phyloP scores from a whole-genome alignment of 2,888 invertebrate genomes.

The Linyphia triangularis region DNA sequence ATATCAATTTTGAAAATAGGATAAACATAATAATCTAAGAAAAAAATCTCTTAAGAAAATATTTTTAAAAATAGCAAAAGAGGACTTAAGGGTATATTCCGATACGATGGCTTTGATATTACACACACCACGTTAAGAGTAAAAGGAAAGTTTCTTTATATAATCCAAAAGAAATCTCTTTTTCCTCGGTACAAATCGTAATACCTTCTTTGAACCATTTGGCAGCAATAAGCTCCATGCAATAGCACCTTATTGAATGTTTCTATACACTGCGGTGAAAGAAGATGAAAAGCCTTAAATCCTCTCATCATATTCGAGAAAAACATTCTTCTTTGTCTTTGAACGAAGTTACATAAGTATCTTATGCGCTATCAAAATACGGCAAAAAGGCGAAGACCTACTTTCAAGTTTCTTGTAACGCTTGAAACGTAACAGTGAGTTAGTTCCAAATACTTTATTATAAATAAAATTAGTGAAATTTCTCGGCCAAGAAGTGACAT shows the following conservation, averaged over 20 bases:
- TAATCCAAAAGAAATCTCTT: conserved; percentile 43
- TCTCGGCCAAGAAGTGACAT: no score
- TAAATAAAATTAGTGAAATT: no score
- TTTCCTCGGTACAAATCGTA: conserved; percentile 18
- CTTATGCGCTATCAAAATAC: no score
- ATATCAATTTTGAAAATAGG: no score
- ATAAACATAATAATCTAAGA: no score
- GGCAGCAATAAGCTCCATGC: conserved; percentile 2
- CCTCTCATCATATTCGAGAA: neutral
- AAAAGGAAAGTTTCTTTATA: neutral
- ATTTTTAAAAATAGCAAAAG: neutral
- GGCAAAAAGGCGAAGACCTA: no score
- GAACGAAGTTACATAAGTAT: no score
- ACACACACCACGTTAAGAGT: neutral
- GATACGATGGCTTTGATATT: neutral
- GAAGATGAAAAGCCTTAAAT: neutral
- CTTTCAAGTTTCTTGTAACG: no score
- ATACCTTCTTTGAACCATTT: neutral
- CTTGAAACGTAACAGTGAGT: no score
- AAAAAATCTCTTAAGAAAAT: no score
- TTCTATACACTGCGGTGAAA: neutral
- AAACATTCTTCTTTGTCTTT: no score
- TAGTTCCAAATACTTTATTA: no score
- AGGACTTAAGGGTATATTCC: neutral
- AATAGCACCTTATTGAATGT: neutral